phyloP scores from a whole-genome alignment of 2,113 vertebrate species.

The Tylochromis polylepis region DNA sequence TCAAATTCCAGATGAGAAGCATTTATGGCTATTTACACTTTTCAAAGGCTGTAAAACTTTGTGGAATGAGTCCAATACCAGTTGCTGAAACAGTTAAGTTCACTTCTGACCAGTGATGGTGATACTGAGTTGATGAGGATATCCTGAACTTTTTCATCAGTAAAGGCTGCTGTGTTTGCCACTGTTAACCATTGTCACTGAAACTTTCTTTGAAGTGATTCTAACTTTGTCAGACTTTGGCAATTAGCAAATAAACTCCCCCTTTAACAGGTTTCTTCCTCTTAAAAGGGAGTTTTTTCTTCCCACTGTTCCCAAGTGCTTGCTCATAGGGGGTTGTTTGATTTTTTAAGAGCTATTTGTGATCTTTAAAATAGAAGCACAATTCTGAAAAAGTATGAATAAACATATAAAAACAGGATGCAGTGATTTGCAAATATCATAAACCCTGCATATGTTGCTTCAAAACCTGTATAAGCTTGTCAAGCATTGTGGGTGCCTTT shows the following conservation, averaged over 20 bases:
- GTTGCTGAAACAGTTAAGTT: neutral
- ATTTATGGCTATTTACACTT: too few relatives aligned
- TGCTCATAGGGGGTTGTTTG: neutral
- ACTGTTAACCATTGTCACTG: neutral
- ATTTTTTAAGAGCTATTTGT: neutral
- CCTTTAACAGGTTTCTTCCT: neutral
- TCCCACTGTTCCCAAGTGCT: neutral
- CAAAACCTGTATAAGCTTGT: neutral
- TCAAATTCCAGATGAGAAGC: neutral
- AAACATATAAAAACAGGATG: neutral
- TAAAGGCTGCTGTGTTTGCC: neutral
- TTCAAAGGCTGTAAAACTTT: neutral
- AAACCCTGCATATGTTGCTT: neutral
- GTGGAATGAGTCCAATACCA: neutral
- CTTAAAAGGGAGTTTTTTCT: neutral
- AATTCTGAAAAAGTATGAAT: neutral
- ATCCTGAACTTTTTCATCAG: neutral
- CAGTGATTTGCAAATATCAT: neutral
- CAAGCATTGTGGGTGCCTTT: neutral
- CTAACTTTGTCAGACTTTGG: accelerated
- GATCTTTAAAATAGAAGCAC: neutral
- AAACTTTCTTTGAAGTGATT: neutral
- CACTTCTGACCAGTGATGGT: neutral
- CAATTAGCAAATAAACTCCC: neutral
- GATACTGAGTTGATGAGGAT: neutral